These are phyloP conservation scores for Sylvilagus bachmani DNA, from an alignment of 2,113 vertebrate genomes.

Conservation along the genomic window DNA sequence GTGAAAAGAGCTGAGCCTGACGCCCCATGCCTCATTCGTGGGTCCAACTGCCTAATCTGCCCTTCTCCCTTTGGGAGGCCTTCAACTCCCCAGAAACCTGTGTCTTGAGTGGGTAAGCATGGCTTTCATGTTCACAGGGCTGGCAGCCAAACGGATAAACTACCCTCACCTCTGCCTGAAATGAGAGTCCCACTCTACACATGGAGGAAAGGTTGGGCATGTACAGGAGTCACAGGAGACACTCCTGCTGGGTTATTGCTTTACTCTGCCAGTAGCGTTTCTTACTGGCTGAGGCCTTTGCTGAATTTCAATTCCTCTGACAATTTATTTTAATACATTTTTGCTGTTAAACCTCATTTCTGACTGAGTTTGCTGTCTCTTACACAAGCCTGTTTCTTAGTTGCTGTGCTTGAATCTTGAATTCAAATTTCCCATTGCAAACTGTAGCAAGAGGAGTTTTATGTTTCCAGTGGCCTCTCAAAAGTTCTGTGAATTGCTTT, in stretches of 20 bases:
- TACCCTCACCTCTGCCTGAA: neutral
- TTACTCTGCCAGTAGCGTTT: neutral
- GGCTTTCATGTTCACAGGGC: neutral
- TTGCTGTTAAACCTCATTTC: neutral
- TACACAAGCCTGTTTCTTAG: neutral
- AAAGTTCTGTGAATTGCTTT: neutral
- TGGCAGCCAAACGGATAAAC: neutral
- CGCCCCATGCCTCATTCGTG: neutral
- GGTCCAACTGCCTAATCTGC: fast-evolving
- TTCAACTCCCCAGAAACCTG: neutral
- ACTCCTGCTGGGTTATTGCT: neutral
- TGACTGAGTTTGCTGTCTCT: neutral
- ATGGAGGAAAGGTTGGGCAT: neutral
- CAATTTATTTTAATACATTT: neutral
- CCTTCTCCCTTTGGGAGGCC: neutral
- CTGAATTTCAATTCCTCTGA: neutral
- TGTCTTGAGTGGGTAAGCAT: neutral
- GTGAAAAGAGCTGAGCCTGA: neutral
- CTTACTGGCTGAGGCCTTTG: neutral
- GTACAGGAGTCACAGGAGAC: neutral
- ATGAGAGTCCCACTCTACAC: neutral
- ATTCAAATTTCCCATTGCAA: neutral
- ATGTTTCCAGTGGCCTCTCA: neutral
- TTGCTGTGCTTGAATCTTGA: neutral
- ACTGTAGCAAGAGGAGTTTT: neutral